phyloP scores from a whole-genome alignment of 2,888 invertebrate genomes.

The Stenotaenia linearis region DNA sequence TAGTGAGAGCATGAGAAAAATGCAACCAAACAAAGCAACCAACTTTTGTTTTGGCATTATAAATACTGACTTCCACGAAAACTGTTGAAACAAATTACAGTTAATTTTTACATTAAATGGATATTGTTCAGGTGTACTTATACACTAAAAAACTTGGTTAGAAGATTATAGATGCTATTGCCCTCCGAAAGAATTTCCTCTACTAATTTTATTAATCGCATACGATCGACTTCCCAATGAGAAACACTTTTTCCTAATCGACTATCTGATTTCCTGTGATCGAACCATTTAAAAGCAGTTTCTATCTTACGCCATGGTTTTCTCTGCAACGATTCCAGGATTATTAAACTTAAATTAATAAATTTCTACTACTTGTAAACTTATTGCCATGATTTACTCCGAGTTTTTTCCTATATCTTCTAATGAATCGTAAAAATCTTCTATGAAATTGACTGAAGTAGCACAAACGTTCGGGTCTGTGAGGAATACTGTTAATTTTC shows the following conservation, averaged over 20 bases:
- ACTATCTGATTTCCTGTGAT: background rate
- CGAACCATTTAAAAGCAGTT: background rate
- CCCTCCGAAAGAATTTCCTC: background rate
- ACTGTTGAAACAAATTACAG: background rate
- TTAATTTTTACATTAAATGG: too few species aligned
- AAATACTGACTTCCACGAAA: background rate
- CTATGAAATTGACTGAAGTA: constrained; percentile 1
- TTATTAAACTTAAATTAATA: too few species aligned
- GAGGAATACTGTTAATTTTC: constrained; percentile 15
- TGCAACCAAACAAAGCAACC: background rate
- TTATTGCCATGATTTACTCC: background rate
- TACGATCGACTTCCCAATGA: background rate
- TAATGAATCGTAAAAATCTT: constrained; percentile 4
- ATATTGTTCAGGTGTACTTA: background rate
- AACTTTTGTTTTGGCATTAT: background rate
- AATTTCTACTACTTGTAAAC: too few species aligned
- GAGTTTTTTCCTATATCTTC: background rate
- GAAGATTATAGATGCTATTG: background rate
- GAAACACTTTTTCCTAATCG: background rate
- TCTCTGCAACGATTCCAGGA: background rate
- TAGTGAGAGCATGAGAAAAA: background rate
- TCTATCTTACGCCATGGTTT: background rate
- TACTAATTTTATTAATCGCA: background rate
- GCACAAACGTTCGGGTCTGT: constrained; percentile 1
- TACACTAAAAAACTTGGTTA: background rate